phyloP scores from a whole-genome alignment of 2,113 vertebrate species.

The Percopsis transmontana region DNA sequence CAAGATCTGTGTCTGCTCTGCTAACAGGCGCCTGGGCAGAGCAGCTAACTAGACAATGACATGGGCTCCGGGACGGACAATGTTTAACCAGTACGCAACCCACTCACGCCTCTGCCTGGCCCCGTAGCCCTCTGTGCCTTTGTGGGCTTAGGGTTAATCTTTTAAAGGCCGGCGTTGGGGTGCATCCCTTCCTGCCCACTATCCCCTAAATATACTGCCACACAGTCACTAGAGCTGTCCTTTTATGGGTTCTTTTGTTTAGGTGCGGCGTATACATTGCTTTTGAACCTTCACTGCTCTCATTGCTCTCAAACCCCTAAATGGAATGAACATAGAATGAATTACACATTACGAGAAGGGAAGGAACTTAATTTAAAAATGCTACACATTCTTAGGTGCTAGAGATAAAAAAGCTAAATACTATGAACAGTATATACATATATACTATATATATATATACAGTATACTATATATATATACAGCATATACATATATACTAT shows the following conservation, averaged over 20 bases:
- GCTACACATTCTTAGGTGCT: neutral
- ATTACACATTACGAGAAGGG: conserved; percentile 39
- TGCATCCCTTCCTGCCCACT: conserved; percentile 9
- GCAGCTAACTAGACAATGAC: conserved; percentile 75
- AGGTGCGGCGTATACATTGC: conserved; percentile 20
- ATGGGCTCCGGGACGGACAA: conserved; percentile 56
- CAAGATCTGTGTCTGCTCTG: conserved; percentile 64
- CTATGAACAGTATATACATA: neutral
- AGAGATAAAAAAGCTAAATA: neutral
- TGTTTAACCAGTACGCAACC: conserved; percentile 72
- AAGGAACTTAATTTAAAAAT: conserved; percentile 14
- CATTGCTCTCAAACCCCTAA: conserved; percentile 31
- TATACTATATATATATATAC: neutral
- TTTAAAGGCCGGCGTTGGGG: conserved; percentile 58
- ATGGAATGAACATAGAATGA: conserved; percentile 50
- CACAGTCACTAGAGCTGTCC: conserved; percentile 71
- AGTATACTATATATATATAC: too few species aligned
- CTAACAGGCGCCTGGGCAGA: conserved; percentile 49
- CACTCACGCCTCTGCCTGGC: conserved; percentile 59
- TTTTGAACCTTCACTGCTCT: conserved; percentile 31
- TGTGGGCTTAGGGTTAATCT: conserved; percentile 71
- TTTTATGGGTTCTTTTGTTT: conserved; percentile 65
- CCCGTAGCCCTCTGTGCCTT: conserved; percentile 54
- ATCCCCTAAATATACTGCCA: conserved; percentile 66
- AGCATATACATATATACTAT: too few species aligned